phyloP scores from a whole-genome alignment of 2,888 invertebrate species.

The Drepanosiphum platanoidis region DNA sequence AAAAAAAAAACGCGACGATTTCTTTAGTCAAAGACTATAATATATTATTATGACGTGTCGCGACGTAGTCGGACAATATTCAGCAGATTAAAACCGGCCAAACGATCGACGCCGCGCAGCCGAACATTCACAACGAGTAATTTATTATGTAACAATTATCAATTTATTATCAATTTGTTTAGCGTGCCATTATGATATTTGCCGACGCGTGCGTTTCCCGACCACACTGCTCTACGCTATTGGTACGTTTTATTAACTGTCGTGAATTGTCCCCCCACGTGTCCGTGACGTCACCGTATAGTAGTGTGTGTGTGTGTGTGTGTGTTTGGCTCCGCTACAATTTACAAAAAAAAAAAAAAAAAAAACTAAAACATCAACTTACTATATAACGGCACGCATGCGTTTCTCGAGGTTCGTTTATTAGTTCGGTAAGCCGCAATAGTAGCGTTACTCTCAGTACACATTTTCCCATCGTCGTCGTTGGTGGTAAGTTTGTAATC shows the following conservation, averaged over 20 bases:
- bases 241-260: constrained; percentile 13
- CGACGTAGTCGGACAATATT: background rate
- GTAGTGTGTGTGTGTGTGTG: too few relatives aligned
- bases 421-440: constrained; percentile 7
- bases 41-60: too few relatives aligned
- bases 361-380: background rate
- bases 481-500: constrained; percentile 41
- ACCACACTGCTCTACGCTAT: background rate
- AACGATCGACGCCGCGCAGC: background rate
- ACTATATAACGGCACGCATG: constrained; percentile 11
- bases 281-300: constrained; percentile 9
- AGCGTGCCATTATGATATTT: too few relatives aligned
- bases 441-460: constrained; percentile 25
- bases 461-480: background rate
- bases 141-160: background rate
- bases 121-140: background rate
- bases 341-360: constrained; percentile 21
- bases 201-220: background rate
- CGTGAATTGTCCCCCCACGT: constrained; percentile 24
- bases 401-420: constrained; percentile 2
- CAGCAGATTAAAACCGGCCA: background rate
- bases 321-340: constrained; percentile 22
- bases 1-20: too few relatives aligned
- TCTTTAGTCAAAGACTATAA: too few relatives aligned
- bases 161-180: too few relatives aligned